Base-by-base conservation (phyloP, 35 echinoderm and acorn worm genomes). In the Strongylocentrotus purpuratus region DNA sequence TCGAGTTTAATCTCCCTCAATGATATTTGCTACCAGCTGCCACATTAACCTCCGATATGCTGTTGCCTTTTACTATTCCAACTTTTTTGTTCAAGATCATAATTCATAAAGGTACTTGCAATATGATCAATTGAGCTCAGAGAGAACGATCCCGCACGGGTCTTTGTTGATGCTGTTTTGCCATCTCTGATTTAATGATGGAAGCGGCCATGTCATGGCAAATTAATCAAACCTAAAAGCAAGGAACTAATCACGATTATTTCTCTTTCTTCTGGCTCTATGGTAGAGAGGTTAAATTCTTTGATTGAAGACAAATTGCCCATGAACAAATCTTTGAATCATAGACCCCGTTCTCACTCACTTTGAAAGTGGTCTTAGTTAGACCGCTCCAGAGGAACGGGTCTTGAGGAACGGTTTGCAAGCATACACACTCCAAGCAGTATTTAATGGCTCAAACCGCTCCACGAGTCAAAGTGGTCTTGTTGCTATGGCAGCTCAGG, bases 261-360 rank as follows among this genome's bases (percentile, higher is more conserved):
- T 78, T 28, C 65, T n/a, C 25, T 78, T 78, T 78, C 65, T 78
- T 8, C 65, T 78, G 7, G 20, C 65, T 78, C 25, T n/a, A 78
- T 28, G 20, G 65, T 2, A 78, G 65, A 28, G 65, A 78, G 65
- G 65, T 78, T 78, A 78, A 78, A 78, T 78, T 78, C 25, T 78
- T 78, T 78, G 20, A 78, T 78, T 78, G 65, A 78, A 78, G 65
- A 78, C 20, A 78, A 78, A 78, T 78, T 78, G 65, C 65, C 65
- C 65, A 78, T 78, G 65, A 78, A 78, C 20, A 78, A 78, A 78
- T 22, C 65, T 78, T 78, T 78, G 2, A 78, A 3, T 28, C 65
- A 78, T 28, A 78, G n/a, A n/a, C n/a, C n/a, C n/a, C n/a, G n/a
- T n/a, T n/a, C n/a, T n/a, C n/a, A n/a, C n/a, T n/a, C n/a, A n/a